A percentile compares a stretch with the other conserved stretches of the same genome.
Conservation (phyloP, 2,797 vertebrate species). For the Gymnothorax javanicus region DNA sequence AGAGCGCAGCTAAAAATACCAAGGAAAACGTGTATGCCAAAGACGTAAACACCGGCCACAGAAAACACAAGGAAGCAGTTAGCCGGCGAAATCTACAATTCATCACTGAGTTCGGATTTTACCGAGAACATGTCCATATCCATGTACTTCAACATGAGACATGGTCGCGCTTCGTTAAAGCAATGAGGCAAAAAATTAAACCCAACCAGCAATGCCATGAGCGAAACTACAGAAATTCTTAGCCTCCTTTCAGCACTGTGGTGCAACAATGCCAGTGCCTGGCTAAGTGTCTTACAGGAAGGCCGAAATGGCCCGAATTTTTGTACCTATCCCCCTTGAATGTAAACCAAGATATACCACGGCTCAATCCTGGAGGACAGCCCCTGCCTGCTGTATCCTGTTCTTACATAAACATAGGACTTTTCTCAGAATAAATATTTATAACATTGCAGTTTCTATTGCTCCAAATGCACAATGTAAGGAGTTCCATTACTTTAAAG, state of each 20-base stretch:
- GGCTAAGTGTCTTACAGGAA: not conserved
- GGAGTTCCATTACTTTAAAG: not conserved
- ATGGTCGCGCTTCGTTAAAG: not conserved
- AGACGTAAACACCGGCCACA: constrained; percentile 8
- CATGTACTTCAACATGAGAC: not conserved
- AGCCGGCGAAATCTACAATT: constrained; percentile 9
- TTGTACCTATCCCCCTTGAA: not conserved
- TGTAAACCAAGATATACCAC: not conserved
- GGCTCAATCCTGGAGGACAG: not conserved
- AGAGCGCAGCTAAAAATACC: constrained; percentile 26
- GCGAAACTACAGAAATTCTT: not conserved
- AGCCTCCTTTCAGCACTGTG: not conserved
- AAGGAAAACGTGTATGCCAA: constrained; percentile 21
- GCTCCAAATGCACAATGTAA: not conserved
- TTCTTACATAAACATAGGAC: not conserved
- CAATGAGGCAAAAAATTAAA: not conserved
- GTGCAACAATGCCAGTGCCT: not conserved
- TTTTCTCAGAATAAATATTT: not conserved
- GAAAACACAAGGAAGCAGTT: constrained; percentile 33
- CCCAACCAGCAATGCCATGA: not conserved
- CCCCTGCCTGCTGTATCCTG: not conserved
- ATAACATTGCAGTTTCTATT: not conserved
- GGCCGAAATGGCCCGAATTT: not conserved
- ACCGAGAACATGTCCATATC: constrained; percentile 13
- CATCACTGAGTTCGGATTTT: not conserved